phyloP scores from a whole-genome alignment of 2,888 invertebrate genomes.

The Drosophila austrosaltans region DNA sequence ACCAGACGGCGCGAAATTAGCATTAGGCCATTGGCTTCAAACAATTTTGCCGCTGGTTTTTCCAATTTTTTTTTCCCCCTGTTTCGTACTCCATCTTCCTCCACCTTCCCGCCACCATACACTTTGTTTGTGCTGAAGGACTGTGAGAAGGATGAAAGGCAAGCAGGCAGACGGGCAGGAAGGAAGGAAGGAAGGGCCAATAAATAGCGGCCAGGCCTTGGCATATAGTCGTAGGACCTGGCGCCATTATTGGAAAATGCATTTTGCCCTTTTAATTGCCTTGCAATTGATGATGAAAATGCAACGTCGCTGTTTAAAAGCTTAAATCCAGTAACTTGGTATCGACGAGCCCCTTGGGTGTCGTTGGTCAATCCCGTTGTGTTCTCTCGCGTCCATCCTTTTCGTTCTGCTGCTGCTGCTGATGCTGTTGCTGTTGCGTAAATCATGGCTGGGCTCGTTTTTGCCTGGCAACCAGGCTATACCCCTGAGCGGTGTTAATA shows the following conservation, averaged over 20 bases:
- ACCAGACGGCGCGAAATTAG: conserved; percentile 63
- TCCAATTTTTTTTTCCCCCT: neutral
- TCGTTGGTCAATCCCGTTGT: conserved; percentile 39
- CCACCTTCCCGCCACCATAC: too few relatives aligned
- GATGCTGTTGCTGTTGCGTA: conserved; percentile 16
- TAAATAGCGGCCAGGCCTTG: conserved; percentile 39
- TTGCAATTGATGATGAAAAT: conserved; percentile 55
- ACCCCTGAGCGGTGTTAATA: conserved; percentile 52
- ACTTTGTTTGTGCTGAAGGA: neutral
- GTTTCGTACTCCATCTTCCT: too few relatives aligned
- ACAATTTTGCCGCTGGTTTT: conserved; percentile 45
- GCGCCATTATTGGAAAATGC: conserved; percentile 70
- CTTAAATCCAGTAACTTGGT: conserved; percentile 19
- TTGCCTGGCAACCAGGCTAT: conserved; percentile 8
- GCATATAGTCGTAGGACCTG: conserved; percentile 28
- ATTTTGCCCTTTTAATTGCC: conserved; percentile 66
- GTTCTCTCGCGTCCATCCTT: conserved; percentile 19
- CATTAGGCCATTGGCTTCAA: conserved; percentile 56
- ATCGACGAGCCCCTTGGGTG: conserved; percentile 26
- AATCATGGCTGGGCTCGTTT: conserved; percentile 32
- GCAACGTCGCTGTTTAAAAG: conserved; percentile 43
- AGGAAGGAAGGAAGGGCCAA: neutral
- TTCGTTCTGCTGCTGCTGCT: conserved; percentile 3
- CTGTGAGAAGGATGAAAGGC: conserved; percentile 3
- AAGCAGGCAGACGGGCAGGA: neutral